Conservation (phyloP, 2,888 invertebrate genomes). For the Papilio demoleus region DNA sequence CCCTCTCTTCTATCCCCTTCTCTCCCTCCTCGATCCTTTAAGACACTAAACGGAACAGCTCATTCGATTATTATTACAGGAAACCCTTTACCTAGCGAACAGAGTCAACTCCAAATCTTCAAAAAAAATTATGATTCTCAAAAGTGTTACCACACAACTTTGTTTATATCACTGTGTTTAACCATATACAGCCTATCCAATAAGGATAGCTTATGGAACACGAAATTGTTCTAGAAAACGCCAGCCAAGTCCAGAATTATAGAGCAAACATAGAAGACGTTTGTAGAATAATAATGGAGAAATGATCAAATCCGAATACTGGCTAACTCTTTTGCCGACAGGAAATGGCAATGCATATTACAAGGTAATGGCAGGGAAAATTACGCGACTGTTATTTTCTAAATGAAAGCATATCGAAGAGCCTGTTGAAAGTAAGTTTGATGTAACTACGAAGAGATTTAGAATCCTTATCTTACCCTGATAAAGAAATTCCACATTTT, state of each 20-base stretch:
- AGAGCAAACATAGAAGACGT: conserved; percentile 6
- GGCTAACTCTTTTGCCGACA: conserved; percentile 41
- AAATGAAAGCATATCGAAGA: conserved; percentile 75
- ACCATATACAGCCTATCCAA: conserved; percentile 41
- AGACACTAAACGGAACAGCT: conserved; percentile 71
- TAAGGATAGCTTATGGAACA: conserved; percentile 40
- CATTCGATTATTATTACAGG: conserved; percentile 78
- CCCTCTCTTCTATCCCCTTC: no score
- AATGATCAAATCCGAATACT: background rate
- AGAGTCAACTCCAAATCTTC: conserved; percentile 59
- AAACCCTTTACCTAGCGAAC: conserved; percentile 57
- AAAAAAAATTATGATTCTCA: conserved; percentile 60
- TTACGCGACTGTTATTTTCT: conserved; percentile 72
- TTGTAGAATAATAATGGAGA: background rate
- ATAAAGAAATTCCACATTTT: conserved; percentile 50
- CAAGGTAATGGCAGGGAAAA: conserved; percentile 65
- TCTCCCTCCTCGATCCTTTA: no score
- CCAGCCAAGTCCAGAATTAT: conserved; percentile 8
- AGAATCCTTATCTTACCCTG: conserved; percentile 45
- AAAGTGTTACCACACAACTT: conserved; percentile 54
- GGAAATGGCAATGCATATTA: conserved; percentile 46
- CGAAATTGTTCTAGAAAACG: conserved; percentile 44
- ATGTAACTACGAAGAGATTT: conserved; percentile 68
- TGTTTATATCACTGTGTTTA: conserved; percentile 53
- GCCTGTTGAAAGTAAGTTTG: conserved; percentile 75